phyloP scores from a whole-genome alignment of 1,140 invertebrate genomes.

The Zaprionus africanus region DNA sequence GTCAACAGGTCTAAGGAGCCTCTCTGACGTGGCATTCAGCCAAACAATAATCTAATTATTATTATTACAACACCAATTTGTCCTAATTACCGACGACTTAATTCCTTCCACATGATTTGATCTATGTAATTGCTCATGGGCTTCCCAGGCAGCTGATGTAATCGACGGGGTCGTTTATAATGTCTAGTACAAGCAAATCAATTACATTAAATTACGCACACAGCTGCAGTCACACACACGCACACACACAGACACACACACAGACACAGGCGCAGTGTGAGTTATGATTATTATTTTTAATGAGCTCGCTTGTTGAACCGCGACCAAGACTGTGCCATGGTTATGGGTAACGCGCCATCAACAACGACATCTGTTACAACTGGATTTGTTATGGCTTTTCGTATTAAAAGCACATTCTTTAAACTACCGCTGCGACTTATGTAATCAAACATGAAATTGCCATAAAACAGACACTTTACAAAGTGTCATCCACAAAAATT shows the following conservation, averaged over 20 bases:
- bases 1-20: too few relatives aligned
- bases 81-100: conserved; percentile 19
- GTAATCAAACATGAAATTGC: conserved; percentile 53
- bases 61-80: conserved; percentile 8
- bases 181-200: conserved; percentile 58
- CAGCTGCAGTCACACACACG: conserved; percentile 43
- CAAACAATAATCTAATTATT: too few relatives aligned
- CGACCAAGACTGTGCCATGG: conserved; percentile 16
- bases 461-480: conserved; percentile 49
- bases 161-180: conserved; percentile 28
- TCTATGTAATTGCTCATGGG: background rate
- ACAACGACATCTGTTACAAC: conserved; percentile 63
- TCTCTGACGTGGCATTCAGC: too few relatives aligned
- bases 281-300: conserved; percentile 71
- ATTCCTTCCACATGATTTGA: conserved; percentile 15
- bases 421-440: conserved; percentile 65
- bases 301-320: conserved; percentile 57
- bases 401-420: conserved; percentile 72
- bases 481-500: conserved; percentile 62
- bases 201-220: conserved; percentile 55
- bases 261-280: conserved; percentile 1
- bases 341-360: conserved; percentile 41
- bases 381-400: conserved; percentile 62
- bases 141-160: conserved; percentile 34
- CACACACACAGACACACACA: background rate